phyloP scores from a whole-genome alignment of 2,113 vertebrate species.

The Anser brachyrhynchus region DNA sequence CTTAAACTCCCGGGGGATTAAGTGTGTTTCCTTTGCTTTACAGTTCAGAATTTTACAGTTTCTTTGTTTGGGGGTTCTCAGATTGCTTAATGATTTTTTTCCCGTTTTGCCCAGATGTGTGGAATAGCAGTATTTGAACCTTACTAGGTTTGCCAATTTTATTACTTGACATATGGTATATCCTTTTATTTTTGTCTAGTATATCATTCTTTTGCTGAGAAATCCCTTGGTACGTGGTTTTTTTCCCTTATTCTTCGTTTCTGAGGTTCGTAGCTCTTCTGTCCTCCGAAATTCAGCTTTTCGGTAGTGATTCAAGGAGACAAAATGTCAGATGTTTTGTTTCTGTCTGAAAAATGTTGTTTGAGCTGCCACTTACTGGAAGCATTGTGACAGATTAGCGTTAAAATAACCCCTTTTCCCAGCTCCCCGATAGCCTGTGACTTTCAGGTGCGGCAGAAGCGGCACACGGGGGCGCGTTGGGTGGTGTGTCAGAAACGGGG shows the following conservation, averaged over 20 bases:
- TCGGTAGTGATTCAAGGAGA: background rate
- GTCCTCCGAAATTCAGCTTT: background rate
- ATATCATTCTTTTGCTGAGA: constrained; percentile 44
- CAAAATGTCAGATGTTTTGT: constrained; percentile 9
- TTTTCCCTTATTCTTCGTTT: background rate
- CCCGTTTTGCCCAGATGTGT: constrained; percentile 59
- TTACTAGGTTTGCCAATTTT: constrained; percentile 68
- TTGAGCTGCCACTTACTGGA: background rate
- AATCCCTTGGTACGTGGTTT: background rate
- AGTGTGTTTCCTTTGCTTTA: constrained; percentile 81
- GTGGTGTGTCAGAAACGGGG: rapidly evolving
- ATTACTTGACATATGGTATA: constrained; percentile 69
- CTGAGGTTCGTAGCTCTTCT: background rate
- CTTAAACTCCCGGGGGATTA: constrained; percentile 78
- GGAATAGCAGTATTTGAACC: constrained; percentile 67
- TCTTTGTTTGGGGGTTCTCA: constrained; percentile 79
- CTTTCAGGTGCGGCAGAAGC: background rate
- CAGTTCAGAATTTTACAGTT: constrained; percentile 78
- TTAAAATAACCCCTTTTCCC: background rate
- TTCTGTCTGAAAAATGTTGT: background rate
- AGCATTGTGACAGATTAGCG: background rate
- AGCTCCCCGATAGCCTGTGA: background rate
- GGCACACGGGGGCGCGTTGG: background rate
- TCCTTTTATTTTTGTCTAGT: constrained; percentile 52
- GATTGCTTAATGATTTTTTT: constrained; percentile 80